These are phyloP conservation scores for Craseonycteris thonglongyai DNA, from an alignment of 2,113 vertebrate species.

Conservation along the genomic window DNA sequence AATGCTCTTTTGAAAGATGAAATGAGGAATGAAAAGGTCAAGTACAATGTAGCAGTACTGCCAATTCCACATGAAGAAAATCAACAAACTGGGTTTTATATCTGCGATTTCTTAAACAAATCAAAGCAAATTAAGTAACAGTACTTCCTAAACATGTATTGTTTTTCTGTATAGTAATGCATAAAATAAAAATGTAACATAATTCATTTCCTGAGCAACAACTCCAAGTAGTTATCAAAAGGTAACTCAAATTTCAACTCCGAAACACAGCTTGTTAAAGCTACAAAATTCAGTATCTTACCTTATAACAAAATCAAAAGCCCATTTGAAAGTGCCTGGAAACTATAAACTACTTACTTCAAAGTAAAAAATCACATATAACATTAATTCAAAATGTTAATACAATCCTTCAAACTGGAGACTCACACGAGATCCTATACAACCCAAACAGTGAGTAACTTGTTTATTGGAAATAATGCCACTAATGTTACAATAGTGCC, in stretches of 20 bases:
- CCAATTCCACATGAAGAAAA: background rate
- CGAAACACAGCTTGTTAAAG: background rate
- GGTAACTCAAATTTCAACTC: slow-evolving; percentile 14
- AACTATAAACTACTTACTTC: background rate
- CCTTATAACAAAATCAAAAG: slow-evolving; percentile 9
- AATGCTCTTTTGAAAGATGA: background rate
- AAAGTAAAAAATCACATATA: background rate
- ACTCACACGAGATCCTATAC: background rate
- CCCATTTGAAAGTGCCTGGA: background rate
- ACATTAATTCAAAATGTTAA: background rate
- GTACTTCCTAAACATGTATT: background rate
- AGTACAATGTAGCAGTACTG: background rate
- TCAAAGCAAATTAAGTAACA: slow-evolving; percentile 18
- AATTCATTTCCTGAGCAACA: slow-evolving; percentile 22
- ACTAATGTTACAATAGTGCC: background rate
- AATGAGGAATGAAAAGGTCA: slow-evolving; percentile 20
- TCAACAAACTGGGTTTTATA: background rate
- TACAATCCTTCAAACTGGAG: background rate
- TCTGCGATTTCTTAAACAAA: slow-evolving; percentile 2
- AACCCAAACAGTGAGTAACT: background rate
- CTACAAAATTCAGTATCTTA: background rate
- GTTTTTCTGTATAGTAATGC: background rate
- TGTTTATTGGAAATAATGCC: background rate
- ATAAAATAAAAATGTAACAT: background rate
- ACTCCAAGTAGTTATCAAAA: slow-evolving; percentile 22